Evolutionary conservation across 37 sponge, comb jelly and placozoan genomes (phyloP).

Genomic region (Bolinopsis microptera): DNA sequence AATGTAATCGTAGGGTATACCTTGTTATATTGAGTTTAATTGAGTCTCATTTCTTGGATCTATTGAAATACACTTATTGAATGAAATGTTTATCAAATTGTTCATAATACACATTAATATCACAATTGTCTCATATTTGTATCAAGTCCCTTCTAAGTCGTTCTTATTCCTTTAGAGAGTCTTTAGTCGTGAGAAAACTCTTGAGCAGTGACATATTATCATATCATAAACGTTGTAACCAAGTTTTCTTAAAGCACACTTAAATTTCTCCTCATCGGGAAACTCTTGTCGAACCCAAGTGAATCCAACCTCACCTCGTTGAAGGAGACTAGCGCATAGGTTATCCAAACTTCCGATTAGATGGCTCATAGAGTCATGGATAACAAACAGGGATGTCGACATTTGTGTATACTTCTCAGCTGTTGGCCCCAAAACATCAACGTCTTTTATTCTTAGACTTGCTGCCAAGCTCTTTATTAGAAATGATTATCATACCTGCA

Average conservation of each 20-base stretch:
- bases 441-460: too few species aligned
- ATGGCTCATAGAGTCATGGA: conserved; percentile 18
- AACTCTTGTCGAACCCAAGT: neutral
- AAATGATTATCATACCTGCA: conserved; percentile 38
- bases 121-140: too few species aligned
- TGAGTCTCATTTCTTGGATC: too few species aligned
- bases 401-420: neutral
- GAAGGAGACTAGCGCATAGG: neutral
- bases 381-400: neutral
- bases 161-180: too few species aligned
- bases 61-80: too few species aligned
- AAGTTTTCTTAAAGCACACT: neutral
- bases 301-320: neutral
- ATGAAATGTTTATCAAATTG: too few species aligned
- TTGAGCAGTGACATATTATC: too few species aligned
- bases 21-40: too few species aligned
- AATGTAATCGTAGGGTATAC: conserved; percentile 34
- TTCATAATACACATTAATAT: too few species aligned
- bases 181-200: too few species aligned
- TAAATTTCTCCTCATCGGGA: neutral
- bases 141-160: too few species aligned
- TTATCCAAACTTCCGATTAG: neutral
- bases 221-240: too few species aligned
- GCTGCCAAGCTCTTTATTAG: neutral
- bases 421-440: neutral